Evolutionary conservation across 1,140 invertebrate genomes (phyloP).

Genomic region (Drosophila chauvacae): DNA sequence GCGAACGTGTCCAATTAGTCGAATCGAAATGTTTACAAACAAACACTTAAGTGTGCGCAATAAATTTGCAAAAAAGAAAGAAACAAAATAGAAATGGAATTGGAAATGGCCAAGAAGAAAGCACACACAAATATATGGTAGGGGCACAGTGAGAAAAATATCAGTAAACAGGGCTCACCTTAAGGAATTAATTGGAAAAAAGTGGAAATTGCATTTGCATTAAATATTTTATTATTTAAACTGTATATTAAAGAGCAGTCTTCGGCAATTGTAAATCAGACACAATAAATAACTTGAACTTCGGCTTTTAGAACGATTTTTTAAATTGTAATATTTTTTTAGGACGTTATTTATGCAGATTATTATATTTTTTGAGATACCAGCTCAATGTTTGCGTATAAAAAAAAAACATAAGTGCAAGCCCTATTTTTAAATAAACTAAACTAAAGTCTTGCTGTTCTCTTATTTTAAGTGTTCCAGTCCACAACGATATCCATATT

Average conservation of each 20-base stretch:
- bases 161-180: accelerated
- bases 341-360: too few species aligned
- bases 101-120: slow-evolving; percentile 52
- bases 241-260: too few species aligned
- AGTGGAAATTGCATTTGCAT: not conserved
- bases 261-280: too few species aligned
- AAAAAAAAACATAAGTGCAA: too few species aligned
- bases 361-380: too few species aligned
- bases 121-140: slow-evolving; percentile 11
- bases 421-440: not conserved
- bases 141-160: slow-evolving; percentile 10
- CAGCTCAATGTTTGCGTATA: too few species aligned
- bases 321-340: too few species aligned
- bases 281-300: too few species aligned
- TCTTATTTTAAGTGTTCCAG: not conserved
- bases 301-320: too few species aligned
- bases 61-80: slow-evolving; percentile 50
- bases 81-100: slow-evolving; percentile 22
- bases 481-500: not conserved
- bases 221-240: too few species aligned
- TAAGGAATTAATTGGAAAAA: not conserved
- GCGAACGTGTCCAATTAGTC: slow-evolving; percentile 58
- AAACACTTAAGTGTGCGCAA: slow-evolving; percentile 50
- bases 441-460: not conserved
- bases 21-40: slow-evolving; percentile 69